phyloP scores from a whole-genome alignment of 2,888 invertebrate species.

The Drosophila subsilvestris region DNA sequence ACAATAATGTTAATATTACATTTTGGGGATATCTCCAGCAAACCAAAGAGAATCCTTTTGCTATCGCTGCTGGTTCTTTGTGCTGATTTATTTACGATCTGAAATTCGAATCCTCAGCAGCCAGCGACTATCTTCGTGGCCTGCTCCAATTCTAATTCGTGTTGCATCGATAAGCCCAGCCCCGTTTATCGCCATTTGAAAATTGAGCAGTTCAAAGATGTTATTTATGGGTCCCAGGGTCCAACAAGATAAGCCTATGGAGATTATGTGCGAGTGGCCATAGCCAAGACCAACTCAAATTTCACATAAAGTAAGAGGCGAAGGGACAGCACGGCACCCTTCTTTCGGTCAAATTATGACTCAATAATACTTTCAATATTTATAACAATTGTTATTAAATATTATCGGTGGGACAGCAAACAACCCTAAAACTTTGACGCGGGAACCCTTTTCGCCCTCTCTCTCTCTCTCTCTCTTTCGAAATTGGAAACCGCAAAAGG shows the following conservation, averaged over 20 bases:
- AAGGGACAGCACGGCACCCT: background rate
- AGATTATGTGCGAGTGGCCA: conserved; percentile 29
- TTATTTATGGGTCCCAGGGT: conserved; percentile 46
- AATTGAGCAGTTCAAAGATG: conserved; percentile 44
- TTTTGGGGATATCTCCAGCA: conserved; percentile 15
- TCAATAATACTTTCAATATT: conserved; percentile 79
- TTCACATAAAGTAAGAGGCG: conserved; percentile 28
- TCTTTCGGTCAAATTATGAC: conserved; percentile 49
- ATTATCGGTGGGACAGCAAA: conserved; percentile 51
- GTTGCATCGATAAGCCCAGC: conserved; percentile 22
- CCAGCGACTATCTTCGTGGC: conserved; percentile 45
- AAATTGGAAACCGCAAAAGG: conserved; percentile 63
- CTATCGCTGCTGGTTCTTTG: conserved; percentile 36
- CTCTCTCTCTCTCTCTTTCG: conserved; percentile 21
- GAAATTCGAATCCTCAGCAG: conserved; percentile 42
- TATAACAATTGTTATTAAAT: conserved; percentile 80
- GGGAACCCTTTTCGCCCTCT: conserved; percentile 11
- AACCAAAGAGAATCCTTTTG: conserved; percentile 49
- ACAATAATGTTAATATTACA: conserved; percentile 20
- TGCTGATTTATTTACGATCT: conserved; percentile 67
- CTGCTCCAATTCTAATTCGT: conserved; percentile 31
- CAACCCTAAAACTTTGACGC: conserved; percentile 46
- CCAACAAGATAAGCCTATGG: conserved; percentile 29
- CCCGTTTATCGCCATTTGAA: conserved; percentile 37
- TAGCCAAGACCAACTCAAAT: conserved; percentile 44